Evolutionary conservation across 2,113 vertebrate species (phyloP), one percentile per base, ranked within the genome.

Genomic region (Isurus oxyrinchus): DNA sequence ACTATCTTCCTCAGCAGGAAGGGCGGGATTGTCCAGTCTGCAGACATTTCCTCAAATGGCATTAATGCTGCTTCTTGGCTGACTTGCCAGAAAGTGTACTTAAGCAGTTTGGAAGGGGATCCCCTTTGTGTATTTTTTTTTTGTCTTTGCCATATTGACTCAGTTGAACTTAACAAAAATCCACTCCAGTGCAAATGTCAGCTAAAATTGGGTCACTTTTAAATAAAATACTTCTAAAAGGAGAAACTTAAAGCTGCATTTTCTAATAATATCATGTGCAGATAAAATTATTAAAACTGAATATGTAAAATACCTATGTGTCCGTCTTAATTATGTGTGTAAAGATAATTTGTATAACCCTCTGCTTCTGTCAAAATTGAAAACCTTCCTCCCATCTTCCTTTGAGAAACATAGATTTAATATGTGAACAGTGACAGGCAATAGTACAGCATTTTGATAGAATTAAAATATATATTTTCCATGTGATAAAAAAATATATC

Each of bases 11-110:
- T 95, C 94, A 69, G 94, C 44, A 40, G 94, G 94, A 69, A 72
- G 94, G 63, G 94, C 53, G 66, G 19, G 40, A 49, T 49, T 0
- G 25, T 55, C 94, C 94, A 95, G 67, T 55, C 44, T 53, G 49
- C 67, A 95, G 67, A 72, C 44, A 72, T 95, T 95, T 95, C 94
- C 67, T 53, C 49, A 72, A 67, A 95, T 31, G 25, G 44, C 67
- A 53, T 72, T 67, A 49, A 53, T 76, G 44, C 49, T 49, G 66
- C 16, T 91, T 35, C 49, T n/a, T n/a, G 88, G 55, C 88, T 91
- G 55, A 91, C 88, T 59, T 91, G 31, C 88, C 21, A 61, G 61
- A n/a, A 35, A 95, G 11, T 55, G 49, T 16, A 31, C 94, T 72
- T 53, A 49, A 19, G 25, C 49, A 95, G 44, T 72, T 57, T 95